Evolutionary conservation across 2,113 vertebrate genomes (phyloP).

Genomic region (Ophiodon elongatus): DNA sequence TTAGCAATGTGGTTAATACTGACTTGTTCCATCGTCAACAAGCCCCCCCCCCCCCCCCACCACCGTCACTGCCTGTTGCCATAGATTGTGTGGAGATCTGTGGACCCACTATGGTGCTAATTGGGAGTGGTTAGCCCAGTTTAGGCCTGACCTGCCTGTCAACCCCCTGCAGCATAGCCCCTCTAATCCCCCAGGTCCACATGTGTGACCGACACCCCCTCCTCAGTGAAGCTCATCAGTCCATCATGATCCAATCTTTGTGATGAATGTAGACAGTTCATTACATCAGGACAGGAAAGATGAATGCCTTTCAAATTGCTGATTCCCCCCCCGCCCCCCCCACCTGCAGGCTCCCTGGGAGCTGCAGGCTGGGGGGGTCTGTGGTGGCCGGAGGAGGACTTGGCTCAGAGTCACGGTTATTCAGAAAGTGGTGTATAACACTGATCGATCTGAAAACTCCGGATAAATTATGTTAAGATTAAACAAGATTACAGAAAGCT

Average conservation of each 20-base stretch:
- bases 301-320: constrained; percentile 71
- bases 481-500: constrained; percentile 67
- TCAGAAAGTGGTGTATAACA: constrained; percentile 42
- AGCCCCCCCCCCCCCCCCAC: constrained; percentile 6
- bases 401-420: constrained; percentile 17
- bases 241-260: constrained; percentile 75
- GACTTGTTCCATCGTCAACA: constrained; percentile 61
- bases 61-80: constrained; percentile 47
- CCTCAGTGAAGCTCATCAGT: constrained; percentile 70
- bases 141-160: constrained; percentile 73
- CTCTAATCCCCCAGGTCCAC: constrained; percentile 69
- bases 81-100: constrained; percentile 42
- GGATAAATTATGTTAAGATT: constrained; percentile 55
- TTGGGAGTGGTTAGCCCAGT: constrained; percentile 73
- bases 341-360: constrained; percentile 22
- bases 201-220: constrained; percentile 52
- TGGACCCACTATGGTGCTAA: constrained; percentile 58
- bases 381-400: constrained; percentile 13
- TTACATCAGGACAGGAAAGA: constrained; percentile 77
- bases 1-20: constrained; percentile 41
- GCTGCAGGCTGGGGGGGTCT: constrained; percentile 22
- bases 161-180: constrained; percentile 61
- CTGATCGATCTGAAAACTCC: constrained; percentile 57
- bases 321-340: constrained; percentile 22
- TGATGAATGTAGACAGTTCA: constrained; percentile 75